phyloP scores from a whole-genome alignment of 2,113 vertebrate species.

The Merops nubicus region DNA sequence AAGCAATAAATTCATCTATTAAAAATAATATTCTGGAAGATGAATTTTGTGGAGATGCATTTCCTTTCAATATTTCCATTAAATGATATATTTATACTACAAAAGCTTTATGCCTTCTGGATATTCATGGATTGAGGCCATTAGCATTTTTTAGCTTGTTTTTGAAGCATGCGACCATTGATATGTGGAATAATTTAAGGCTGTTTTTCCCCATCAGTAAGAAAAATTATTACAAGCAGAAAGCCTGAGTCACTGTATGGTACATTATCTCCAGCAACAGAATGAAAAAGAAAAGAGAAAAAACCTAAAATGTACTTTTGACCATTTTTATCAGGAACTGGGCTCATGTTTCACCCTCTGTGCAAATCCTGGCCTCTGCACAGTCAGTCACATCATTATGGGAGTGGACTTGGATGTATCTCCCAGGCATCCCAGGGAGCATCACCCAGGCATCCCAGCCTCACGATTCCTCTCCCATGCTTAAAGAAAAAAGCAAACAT shows the following conservation, averaged over 20 bases:
- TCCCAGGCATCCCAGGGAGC: not conserved
- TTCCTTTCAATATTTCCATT: slow-evolving; percentile 52
- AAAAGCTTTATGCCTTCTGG: slow-evolving; percentile 42
- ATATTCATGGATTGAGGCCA: slow-evolving; percentile 37
- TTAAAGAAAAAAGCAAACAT: not conserved
- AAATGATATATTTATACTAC: slow-evolving; percentile 50
- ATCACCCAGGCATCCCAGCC: not conserved
- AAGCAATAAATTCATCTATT: slow-evolving; percentile 38
- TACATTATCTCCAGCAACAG: slow-evolving; percentile 6
- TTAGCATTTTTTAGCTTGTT: slow-evolving; percentile 40
- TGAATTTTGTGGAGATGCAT: slow-evolving; percentile 28
- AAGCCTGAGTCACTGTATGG: slow-evolving; percentile 18
- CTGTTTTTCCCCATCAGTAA: slow-evolving; percentile 18
- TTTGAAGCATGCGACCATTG: not conserved
- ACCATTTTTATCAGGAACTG: not conserved
- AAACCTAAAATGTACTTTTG: not conserved
- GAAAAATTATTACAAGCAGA: slow-evolving; percentile 31
- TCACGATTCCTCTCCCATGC: not conserved
- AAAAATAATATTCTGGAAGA: slow-evolving; percentile 44
- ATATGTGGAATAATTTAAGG: slow-evolving; percentile 30
- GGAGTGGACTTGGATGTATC: not conserved
- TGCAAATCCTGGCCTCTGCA: not conserved
- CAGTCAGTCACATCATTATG: not conserved
- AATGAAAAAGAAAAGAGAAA: not conserved
- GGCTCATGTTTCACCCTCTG: not conserved